Evolutionary conservation across 2,797 vertebrate genomes (phyloP).

Genomic region (Trematomus bernacchii): DNA sequence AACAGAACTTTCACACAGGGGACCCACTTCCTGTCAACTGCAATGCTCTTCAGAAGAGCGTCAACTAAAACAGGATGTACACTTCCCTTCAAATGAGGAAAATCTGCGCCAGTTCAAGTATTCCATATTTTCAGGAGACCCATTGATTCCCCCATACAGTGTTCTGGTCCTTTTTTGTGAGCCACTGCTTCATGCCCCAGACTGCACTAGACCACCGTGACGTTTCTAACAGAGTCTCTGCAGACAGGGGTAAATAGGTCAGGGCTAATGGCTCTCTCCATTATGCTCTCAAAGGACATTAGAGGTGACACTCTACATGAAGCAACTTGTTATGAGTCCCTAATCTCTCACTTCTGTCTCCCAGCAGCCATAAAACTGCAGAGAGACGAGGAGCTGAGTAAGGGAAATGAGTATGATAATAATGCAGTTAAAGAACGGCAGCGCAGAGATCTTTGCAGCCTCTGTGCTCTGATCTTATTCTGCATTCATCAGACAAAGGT

Average conservation of each 20-base stretch:
- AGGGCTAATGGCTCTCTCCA: conserved; percentile 63
- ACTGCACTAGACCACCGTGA: conserved; percentile 29
- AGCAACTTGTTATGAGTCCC: conserved; percentile 74
- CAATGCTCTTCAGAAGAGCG: too few species aligned
- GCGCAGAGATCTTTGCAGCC: conserved; percentile 51
- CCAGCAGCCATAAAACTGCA: conserved; percentile 69
- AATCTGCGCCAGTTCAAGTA: not conserved
- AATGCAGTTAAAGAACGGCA: conserved; percentile 66
- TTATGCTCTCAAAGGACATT: conserved; percentile 66
- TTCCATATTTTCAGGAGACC: not conserved
- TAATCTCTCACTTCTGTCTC: conserved; percentile 70
- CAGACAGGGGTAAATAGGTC: conserved; percentile 58
- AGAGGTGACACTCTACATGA: conserved; percentile 71
- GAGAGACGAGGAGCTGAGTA: conserved; percentile 73
- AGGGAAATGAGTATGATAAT: conserved; percentile 70
- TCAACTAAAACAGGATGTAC: too few species aligned
- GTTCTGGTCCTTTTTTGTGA: conserved; percentile 9
- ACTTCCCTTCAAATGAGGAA: not conserved
- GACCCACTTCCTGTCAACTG: too few species aligned
- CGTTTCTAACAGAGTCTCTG: conserved; percentile 43
- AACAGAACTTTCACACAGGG: too few species aligned
- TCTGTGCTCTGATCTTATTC: conserved; percentile 31
- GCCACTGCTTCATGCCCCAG: not conserved
- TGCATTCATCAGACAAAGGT: conserved; percentile 68
- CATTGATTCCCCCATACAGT: not conserved